A percentile compares a stretch with the other conserved stretches of the same genome.
Conservation (phyloP, 2,797 vertebrate species). For the Pseudochromis fuscus region DNA sequence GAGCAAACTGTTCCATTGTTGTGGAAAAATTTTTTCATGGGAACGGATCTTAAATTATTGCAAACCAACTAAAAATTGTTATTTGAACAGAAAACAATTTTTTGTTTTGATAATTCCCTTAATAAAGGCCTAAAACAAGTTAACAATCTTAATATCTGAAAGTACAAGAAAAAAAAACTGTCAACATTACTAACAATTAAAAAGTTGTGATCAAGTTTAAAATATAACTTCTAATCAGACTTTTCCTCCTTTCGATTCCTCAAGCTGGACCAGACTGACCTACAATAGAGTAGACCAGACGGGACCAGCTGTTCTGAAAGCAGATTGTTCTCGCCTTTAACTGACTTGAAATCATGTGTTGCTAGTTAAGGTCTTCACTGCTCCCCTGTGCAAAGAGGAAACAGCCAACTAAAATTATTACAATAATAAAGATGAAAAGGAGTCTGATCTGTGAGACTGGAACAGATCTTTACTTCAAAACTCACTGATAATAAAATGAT, state of each 20-base stretch:
- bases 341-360: conserved; percentile 22
- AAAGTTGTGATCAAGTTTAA: neutral
- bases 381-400: conserved; percentile 2
- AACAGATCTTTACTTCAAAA: neutral
- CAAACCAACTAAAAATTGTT: neutral
- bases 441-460: conserved; percentile 1
- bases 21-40: no score
- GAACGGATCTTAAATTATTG: neutral
- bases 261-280: neutral
- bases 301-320: neutral
- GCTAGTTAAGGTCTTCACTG: neutral
- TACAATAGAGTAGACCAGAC: no score
- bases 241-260: conserved; percentile 20
- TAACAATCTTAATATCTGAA: neutral
- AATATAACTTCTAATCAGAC: neutral
- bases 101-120: neutral
- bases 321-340: conserved; percentile 16
- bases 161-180: neutral
- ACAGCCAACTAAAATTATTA: neutral
- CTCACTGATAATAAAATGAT: no score
- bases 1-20: no score
- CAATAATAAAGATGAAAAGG: neutral
- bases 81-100: neutral
- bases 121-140: no score
- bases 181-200: neutral